A percentile compares a stretch with the other conserved stretches of the same genome.
phyloP scores from a whole-genome alignment of 2,113 vertebrate species.

The Lontra canadensis region DNA sequence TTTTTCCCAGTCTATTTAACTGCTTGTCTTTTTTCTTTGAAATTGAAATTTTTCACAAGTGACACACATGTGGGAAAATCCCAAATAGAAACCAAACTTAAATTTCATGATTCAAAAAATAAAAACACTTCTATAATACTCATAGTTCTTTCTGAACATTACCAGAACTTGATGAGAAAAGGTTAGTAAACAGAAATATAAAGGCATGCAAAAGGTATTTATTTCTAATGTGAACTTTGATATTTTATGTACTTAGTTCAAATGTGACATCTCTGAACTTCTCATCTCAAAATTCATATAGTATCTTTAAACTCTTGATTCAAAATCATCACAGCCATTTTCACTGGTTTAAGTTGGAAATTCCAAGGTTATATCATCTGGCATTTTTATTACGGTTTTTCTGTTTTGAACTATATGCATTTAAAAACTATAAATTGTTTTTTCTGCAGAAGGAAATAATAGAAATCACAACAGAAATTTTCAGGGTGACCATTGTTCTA shows the following conservation, averaged over 20 bases:
- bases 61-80: neutral
- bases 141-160: neutral
- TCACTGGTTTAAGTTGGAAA: neutral
- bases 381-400: neutral
- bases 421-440: neutral
- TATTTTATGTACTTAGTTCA: neutral
- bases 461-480: neutral
- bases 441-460: neutral
- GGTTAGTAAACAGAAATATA: neutral
- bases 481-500: neutral
- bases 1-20: slow-evolving; percentile 5
- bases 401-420: neutral
- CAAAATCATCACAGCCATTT: slow-evolving; percentile 38
- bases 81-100: slow-evolving; percentile 16
- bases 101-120: neutral
- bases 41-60: neutral
- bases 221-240: slow-evolving; percentile 6
- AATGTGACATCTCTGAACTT: neutral
- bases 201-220: neutral
- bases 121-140: slow-evolving; percentile 31
- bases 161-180: neutral
- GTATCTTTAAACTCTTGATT: slow-evolving; percentile 17
- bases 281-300: neutral
- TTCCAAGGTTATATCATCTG: neutral
- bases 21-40: neutral